A percentile compares a stretch with the other conserved stretches of the same genome.
Evolutionary conservation across 2,888 invertebrate genomes (phyloP).

Genomic region (Palloptera scutellata): DNA sequence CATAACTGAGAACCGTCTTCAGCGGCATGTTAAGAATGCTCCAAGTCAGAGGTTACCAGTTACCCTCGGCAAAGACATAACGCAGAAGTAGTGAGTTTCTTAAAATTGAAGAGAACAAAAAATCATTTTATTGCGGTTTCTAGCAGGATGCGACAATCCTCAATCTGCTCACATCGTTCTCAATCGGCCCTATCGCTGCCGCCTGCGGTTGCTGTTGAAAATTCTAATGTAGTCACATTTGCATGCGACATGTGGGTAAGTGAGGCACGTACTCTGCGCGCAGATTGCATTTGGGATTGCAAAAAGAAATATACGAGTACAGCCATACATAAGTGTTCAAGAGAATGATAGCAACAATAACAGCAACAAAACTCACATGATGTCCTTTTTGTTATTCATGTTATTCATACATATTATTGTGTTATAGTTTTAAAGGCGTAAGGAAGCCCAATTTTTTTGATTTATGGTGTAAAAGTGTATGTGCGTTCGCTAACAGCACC

Average conservation of each 20-base stretch:
- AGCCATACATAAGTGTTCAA: background rate
- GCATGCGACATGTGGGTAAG: conserved; percentile 34
- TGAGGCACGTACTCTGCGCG: conserved; percentile 32
- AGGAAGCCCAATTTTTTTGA: conserved; percentile 13
- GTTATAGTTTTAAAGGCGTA: background rate
- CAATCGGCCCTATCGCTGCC: background rate
- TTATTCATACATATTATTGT: background rate
- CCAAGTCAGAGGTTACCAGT: conserved; percentile 46
- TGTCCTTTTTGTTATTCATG: conserved; percentile 21
- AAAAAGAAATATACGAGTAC: background rate
- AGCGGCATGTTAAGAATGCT: conserved; percentile 18
- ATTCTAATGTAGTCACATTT: conserved; percentile 55
- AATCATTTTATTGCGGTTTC: conserved; percentile 52
- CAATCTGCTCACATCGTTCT: conserved; percentile 26
- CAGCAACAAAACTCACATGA: background rate
- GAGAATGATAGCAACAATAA: too few relatives aligned
- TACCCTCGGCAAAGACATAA: background rate
- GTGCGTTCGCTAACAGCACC: background rate
- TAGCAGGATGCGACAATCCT: conserved; percentile 18
- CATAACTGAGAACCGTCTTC: conserved; percentile 23
- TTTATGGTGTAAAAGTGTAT: conserved; percentile 15
- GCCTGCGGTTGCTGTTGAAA: conserved; percentile 53
- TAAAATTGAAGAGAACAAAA: conserved; percentile 45
- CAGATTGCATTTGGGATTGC: conserved; percentile 21
- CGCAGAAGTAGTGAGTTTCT: conserved; percentile 26